Evolutionary conservation across 2,797 vertebrate genomes (phyloP), one percentile per base, ranked within the genome.

Genomic region (Podarcis lilfordi): DNA sequence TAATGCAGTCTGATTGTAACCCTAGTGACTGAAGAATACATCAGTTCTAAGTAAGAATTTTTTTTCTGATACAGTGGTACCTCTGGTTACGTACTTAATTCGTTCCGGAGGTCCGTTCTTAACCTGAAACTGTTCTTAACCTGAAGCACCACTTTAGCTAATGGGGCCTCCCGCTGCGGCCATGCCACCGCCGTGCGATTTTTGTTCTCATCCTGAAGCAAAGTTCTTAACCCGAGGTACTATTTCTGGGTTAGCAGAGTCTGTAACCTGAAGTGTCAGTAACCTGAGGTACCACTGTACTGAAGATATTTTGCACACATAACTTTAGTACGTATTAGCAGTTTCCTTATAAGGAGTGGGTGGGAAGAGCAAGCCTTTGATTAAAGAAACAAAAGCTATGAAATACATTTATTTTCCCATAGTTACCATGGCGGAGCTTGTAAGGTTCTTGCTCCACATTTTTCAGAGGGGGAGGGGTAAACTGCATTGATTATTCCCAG

Each of bases 401-500:
- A 3, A 89, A 76, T 88, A 72, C 84, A 10, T 68, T 77, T 59
- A 72, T 23, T 87, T 76, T 27, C 21, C 2, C 21, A 85, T 0
- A 66, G 4, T 87, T 88, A 78, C 35, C 23, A 74, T 43, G 89
- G 29, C 40, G 76, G 5, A 35, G 81, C 59, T 69, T 81, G 77
- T 40, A 88, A 89, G 69, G 59, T 82, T 61, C 84, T 32, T 91
- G 72, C 82, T 82, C 27, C 86, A 0, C 86, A 86, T 76, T 37
- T 9, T 55, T 55, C 50, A 4, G 13, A 15, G 77, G 21, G 82
- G 64, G 29, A 80, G 21, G 72, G 61, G 80, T 19, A 35, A 92
- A 86, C 29, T 1, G 0, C 21, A 68, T 25, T 80, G 23, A 10
- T 89, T 88, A 82, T 84, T 93, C 89, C 17, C 76, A 85, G 82